phyloP scores from a whole-genome alignment of 2,113 vertebrate species.

The Rhinoderma darwinii region DNA sequence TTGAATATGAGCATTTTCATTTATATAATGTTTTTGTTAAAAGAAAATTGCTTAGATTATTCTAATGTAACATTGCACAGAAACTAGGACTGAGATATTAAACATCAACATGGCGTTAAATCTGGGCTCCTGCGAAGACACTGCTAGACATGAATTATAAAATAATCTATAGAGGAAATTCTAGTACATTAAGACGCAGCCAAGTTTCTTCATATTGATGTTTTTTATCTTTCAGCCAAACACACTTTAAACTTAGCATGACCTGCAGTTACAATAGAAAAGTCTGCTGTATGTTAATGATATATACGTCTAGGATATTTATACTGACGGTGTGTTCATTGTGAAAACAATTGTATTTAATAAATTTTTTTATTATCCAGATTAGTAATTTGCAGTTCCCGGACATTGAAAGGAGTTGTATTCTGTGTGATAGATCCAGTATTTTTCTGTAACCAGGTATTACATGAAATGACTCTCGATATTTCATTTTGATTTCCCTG shows the following conservation, averaged over 20 bases:
- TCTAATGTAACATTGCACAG: not conserved
- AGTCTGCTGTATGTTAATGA: not conserved
- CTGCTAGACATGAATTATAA: not conserved
- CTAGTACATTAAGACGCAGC: not conserved
- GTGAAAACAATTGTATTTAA: not conserved
- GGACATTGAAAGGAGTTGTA: not conserved
- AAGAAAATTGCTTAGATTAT: too few relatives aligned
- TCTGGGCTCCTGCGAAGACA: not conserved
- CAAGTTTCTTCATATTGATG: not conserved
- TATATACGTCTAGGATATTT: not conserved
- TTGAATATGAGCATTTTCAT: too few relatives aligned
- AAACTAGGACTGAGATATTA: not conserved
- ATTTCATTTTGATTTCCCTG: conserved; percentile 23
- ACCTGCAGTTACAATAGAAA: conserved; percentile 14
- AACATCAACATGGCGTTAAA: not conserved
- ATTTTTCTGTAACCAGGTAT: not conserved
- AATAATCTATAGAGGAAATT: not conserved
- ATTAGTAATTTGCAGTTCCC: not conserved
- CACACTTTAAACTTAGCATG: conserved; percentile 30
- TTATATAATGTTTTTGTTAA: too few relatives aligned
- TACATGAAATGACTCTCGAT: conserved; percentile 7
- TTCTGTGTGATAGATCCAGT: not conserved
- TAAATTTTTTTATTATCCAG: conserved; percentile 3
- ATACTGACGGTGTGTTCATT: not conserved
- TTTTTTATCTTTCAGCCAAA: conserved; percentile 14